Base-by-base conservation (phyloP, 1,140 invertebrate genomes). In the Cylas formicarius region DNA sequence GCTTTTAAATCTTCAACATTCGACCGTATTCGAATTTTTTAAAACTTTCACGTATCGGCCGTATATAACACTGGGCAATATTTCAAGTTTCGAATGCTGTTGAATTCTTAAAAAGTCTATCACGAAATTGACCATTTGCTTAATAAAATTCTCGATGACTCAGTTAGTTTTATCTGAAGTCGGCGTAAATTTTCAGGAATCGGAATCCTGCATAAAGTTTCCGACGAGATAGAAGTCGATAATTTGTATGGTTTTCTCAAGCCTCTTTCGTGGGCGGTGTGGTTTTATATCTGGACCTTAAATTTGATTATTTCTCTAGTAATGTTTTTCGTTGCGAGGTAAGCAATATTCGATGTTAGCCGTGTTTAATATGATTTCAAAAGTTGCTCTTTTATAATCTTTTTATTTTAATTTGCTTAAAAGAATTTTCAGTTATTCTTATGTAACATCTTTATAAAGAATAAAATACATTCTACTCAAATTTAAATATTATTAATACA, bases 281-380 rank as follows among this genome's bases (percentile, higher is more conserved):
- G 46, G 46, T 48, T 36, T 34, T 48, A 48, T 27, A 42, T 48
- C 5, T 36, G 32, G 0, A 82, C 83, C 0, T 85, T 90, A 7
- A 92, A 87, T 67, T 69, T 94, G 20, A 80, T 79, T 19, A 83
- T 94, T 26, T 90, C 89, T 1, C 57, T 90, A 16, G 68, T 90
- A 26, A 72, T 94, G 9, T 93, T 84, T 58, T 64, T 90, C 24
- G 44, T 53, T n/a, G 45, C 51, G 26, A 52, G 55, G 52, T 54
- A 41, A 67, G 18, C 18, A 42, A 32, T 20, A 20, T 16, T 35
- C 18, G 4, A 16, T 6, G 7, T 16, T 35, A 18, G 33, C 9
- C 4, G 39, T 8, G 24, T 11, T 21, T 10, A 45, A 37, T 2
- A 40, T 40, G 9, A 6, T 27, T 6, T 14, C 27, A 6, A 86